Base-by-base conservation (phyloP, 2,113 vertebrate genomes). In the Upupa epops region DNA sequence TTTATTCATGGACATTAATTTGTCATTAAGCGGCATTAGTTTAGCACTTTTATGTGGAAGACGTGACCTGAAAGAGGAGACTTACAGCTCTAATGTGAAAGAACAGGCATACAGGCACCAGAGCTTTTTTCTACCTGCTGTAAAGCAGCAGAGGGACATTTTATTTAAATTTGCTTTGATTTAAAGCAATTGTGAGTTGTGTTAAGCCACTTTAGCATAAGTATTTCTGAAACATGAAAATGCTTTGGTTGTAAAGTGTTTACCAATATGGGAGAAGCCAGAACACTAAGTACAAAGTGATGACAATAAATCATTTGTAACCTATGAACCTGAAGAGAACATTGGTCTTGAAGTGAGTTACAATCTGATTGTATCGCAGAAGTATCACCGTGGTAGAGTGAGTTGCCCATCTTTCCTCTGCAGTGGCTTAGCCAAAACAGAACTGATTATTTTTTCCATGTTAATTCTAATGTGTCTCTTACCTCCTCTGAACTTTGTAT, bases 1-100 rank as follows among this genome's bases (percentile, higher is more conserved):
- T 98, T 98, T 98, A 98, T 98, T 98, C 97, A 98, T 98, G 97
- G 97, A 98, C 98, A 98, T 98, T 98, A 98, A 98, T 98, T 98
- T 98, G 98, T 98, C 98, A 98, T 98, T 98, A 98, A 98, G 97
- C 97, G 10, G 97, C 98, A 98, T 98, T 98, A 98, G 98, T 98
- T 98, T 98, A 98, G 97, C 97, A 98, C 98, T 98, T 98, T 98
- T 98, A 98, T 98, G 97, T 95, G 96, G 90, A 97, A 97, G 96
- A 98, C 97, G 98, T 98, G 98, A 98, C 97, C 98, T 98, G 98
- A 97, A 98, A 98, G 97, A 97, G 94, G 97, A 98, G 97, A 89
- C 85, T 76, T 89, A 81, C 79, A 92, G 88, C 96, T 94, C 83
- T 89, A 94, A 93, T 90, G 86, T 90, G 96, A 95, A 95, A 88